These are phyloP conservation scores for Theodoxus fluviatilis DNA, from an alignment of 2,888 invertebrate species.

Conservation along the genomic window DNA sequence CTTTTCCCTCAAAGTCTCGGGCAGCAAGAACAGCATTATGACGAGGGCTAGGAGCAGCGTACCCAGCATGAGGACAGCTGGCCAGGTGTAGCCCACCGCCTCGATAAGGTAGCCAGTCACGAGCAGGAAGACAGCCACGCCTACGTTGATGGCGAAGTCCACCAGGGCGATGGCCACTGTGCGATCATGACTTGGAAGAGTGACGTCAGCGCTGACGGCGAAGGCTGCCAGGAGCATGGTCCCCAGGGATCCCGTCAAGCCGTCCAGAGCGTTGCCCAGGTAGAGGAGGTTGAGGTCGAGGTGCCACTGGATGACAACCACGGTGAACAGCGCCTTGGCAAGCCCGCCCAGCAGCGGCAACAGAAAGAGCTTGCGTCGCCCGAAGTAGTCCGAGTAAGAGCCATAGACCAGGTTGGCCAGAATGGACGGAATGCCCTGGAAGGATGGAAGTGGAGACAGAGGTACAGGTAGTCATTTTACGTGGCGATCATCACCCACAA, in stretches of 20 bases:
- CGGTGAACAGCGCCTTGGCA: too few relatives aligned
- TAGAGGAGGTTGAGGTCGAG: constrained; percentile 22
- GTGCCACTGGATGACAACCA: constrained; percentile 23
- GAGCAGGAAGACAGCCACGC: too few relatives aligned
- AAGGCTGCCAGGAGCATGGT: constrained; percentile 20
- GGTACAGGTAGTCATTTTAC: too few relatives aligned
- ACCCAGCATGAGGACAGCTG: too few relatives aligned
- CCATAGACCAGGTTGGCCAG: constrained; percentile 24
- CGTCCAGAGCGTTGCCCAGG: constrained; percentile 22
- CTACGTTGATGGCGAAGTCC: background rate
- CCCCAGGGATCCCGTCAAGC: constrained; percentile 20
- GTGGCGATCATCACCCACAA: too few relatives aligned
- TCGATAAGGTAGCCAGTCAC: too few relatives aligned
- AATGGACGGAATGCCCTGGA: constrained; percentile 21
- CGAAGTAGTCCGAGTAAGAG: constrained; percentile 25
- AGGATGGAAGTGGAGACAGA: too few relatives aligned
- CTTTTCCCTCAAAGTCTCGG: too few relatives aligned
- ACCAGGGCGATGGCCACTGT: constrained; percentile 3
- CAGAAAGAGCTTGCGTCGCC: constrained; percentile 21
- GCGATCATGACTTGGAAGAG: background rate
- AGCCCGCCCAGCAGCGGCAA: too few relatives aligned
- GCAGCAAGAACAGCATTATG: too few relatives aligned
- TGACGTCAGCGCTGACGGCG: constrained; percentile 24
- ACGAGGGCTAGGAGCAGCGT: too few relatives aligned
- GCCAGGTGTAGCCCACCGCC: too few relatives aligned